Conservation (phyloP, 2,113 vertebrate genomes). For the Aspiorhynchus laticeps region DNA sequence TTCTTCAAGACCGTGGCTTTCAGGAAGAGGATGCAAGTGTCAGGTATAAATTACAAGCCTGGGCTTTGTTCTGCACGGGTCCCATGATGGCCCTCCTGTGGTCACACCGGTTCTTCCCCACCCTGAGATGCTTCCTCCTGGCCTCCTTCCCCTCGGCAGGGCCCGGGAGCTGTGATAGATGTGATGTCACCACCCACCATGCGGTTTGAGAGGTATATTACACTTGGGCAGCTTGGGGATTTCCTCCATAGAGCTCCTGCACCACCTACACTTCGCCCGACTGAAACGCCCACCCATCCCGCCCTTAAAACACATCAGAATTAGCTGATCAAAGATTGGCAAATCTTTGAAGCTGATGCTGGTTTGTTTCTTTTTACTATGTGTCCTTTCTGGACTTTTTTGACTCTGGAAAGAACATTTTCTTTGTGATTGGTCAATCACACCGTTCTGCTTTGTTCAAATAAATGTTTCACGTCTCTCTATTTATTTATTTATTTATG, state of each 20-base stretch:
- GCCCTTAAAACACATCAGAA: conserved; percentile 22
- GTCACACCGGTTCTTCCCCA: conserved; percentile 46
- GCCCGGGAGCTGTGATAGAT: conserved; percentile 57
- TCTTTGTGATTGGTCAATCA: background rate
- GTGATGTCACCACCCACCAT: conserved; percentile 63
- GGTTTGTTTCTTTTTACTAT: conserved; percentile 20
- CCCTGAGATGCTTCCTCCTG: conserved; percentile 44
- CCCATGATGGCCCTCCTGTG: conserved; percentile 46
- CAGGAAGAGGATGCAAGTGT: conserved; percentile 46
- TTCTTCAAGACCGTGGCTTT: conserved; percentile 38
- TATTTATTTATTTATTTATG: too few relatives aligned
- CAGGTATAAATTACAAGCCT: conserved; percentile 53
- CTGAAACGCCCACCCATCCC: background rate
- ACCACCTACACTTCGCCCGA: background rate
- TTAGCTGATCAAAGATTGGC: conserved; percentile 45
- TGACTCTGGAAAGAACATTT: background rate
- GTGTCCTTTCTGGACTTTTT: conserved; percentile 16
- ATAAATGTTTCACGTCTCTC: too few relatives aligned
- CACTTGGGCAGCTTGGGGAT: conserved; percentile 53
- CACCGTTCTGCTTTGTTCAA: background rate
- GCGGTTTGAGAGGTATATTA: conserved; percentile 57
- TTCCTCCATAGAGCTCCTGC: conserved; percentile 42
- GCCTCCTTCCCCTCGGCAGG: conserved; percentile 32
- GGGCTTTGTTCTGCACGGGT: conserved; percentile 35
- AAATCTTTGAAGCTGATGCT: conserved; percentile 15